Evolutionary conservation across 2,797 vertebrate species (phyloP).

Genomic region (Eurystomus glaucurus): DNA sequence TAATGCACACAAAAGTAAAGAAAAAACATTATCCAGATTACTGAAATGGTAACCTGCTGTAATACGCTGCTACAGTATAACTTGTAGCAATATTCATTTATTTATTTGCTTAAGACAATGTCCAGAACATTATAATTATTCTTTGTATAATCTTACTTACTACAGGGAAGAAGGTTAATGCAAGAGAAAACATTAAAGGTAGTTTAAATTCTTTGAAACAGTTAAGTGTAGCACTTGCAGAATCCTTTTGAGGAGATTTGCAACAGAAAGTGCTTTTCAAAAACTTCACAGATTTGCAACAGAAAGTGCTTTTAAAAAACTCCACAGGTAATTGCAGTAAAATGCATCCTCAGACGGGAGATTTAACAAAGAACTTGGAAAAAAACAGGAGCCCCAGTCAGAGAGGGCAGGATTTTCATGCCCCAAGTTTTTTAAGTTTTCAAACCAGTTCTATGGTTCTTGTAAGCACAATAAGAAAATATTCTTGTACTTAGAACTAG

Average conservation of each 20-base stretch:
- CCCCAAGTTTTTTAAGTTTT: neutral
- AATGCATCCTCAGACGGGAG: constrained; percentile 27
- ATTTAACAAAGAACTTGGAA: neutral
- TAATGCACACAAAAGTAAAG: neutral
- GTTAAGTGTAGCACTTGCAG: constrained; percentile 43
- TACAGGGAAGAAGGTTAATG: constrained; percentile 13
- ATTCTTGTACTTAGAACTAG: neutral
- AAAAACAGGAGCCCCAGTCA: neutral
- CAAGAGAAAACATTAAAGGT: constrained; percentile 39
- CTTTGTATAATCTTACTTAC: constrained; percentile 12
- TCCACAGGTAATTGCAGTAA: constrained; percentile 41
- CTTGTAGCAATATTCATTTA: neutral
- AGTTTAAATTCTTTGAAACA: constrained; percentile 61
- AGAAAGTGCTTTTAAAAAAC: constrained; percentile 47
- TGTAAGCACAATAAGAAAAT: neutral
- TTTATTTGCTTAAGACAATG: constrained; percentile 15
- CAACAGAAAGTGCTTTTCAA: constrained; percentile 39
- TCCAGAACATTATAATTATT: neutral
- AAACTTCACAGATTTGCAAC: constrained; percentile 27
- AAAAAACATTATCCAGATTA: constrained; percentile 3
- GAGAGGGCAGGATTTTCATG: neutral
- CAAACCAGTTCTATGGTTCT: neutral
- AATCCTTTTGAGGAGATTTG: constrained; percentile 43
- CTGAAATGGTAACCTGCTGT: neutral
- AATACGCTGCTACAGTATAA: neutral